A percentile compares a stretch with the other conserved stretches of the same genome.
These are phyloP conservation scores for Struthidea cinerea DNA, from an alignment of 2,113 vertebrate genomes.

Conservation along the genomic window DNA sequence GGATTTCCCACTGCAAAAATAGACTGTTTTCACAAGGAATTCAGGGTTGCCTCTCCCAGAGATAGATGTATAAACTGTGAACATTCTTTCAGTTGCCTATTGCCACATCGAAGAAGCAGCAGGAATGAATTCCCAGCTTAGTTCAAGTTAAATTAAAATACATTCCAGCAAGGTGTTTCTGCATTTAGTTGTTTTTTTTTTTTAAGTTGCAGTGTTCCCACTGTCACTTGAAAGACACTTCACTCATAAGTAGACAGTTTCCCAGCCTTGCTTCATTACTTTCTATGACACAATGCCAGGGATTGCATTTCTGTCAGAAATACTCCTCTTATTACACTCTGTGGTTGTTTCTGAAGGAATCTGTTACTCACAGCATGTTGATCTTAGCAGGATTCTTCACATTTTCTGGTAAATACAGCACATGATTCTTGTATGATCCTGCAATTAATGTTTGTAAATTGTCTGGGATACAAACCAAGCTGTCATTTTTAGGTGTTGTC, in stretches of 20 bases:
- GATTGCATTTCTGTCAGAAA: neutral
- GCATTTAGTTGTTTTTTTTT: neutral
- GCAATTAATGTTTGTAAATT: neutral
- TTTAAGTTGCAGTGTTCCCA: slow-evolving; percentile 28
- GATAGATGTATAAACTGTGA: slow-evolving; percentile 17
- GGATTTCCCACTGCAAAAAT: neutral
- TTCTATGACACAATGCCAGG: neutral
- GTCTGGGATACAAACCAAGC: neutral
- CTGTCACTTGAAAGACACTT: slow-evolving; percentile 50
- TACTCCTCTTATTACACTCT: neutral
- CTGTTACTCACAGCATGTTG: neutral
- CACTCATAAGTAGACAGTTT: slow-evolving; percentile 1
- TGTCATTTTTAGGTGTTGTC: neutral
- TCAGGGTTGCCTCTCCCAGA: neutral
- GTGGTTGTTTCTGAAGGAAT: neutral
- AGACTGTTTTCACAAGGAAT: neutral
- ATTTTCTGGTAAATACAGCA: slow-evolving; percentile 5
- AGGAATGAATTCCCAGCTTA: neutral
- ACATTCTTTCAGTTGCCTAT: slow-evolving; percentile 25
- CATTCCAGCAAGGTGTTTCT: neutral
- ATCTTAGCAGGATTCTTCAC: slow-evolving; percentile 2
- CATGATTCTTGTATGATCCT: neutral
- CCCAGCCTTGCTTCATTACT: neutral
- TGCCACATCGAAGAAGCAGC: neutral
- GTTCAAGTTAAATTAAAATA: neutral